Evolutionary conservation across 2,113 vertebrate species (phyloP).

Genomic region (Ptychochromis oligacanthus): DNA sequence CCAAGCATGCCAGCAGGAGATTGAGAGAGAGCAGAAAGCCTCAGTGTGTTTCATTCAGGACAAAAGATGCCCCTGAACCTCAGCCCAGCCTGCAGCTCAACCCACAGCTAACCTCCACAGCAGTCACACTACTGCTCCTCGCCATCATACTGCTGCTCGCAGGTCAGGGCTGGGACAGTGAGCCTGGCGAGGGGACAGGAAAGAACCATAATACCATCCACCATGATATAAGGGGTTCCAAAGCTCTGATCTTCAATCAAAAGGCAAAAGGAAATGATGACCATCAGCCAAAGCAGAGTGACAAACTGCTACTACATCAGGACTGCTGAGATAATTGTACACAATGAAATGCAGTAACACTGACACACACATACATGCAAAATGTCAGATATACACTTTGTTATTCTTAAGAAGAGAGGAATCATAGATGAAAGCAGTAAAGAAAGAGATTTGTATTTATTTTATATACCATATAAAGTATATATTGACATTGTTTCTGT

Average conservation of each 20-base stretch:
- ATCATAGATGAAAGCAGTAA: constrained; percentile 37
- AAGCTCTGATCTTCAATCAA: constrained; percentile 41
- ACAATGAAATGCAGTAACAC: constrained; percentile 21
- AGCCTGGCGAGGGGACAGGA: constrained; percentile 37
- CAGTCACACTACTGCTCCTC: constrained; percentile 79
- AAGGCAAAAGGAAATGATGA: constrained; percentile 30
- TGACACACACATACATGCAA: constrained; percentile 21
- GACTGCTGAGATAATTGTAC: constrained; percentile 56
- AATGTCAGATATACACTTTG: constrained; percentile 36
- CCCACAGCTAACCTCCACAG: constrained; percentile 69
- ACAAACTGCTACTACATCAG: constrained; percentile 44
- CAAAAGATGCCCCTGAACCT: constrained; percentile 52
- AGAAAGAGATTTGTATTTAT: constrained; percentile 83
- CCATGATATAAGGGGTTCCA: constrained; percentile 63
- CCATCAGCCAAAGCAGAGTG: constrained; percentile 38
- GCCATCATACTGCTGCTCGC: constrained; percentile 80
- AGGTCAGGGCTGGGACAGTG: constrained; percentile 56
- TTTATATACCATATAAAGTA: constrained; percentile 79
- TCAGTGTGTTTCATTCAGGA: constrained; percentile 65
- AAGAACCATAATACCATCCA: constrained; percentile 53
- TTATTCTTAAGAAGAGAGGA: constrained; percentile 42
- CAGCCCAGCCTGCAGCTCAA: constrained; percentile 44
- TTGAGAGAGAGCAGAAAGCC: constrained; percentile 81
- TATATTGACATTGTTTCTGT: constrained; percentile 75
- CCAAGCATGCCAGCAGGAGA: constrained; percentile 78